Evolutionary conservation across 1,140 invertebrate species (phyloP), one percentile per base, ranked within the genome.

Genomic region (Goniozus legneri): DNA sequence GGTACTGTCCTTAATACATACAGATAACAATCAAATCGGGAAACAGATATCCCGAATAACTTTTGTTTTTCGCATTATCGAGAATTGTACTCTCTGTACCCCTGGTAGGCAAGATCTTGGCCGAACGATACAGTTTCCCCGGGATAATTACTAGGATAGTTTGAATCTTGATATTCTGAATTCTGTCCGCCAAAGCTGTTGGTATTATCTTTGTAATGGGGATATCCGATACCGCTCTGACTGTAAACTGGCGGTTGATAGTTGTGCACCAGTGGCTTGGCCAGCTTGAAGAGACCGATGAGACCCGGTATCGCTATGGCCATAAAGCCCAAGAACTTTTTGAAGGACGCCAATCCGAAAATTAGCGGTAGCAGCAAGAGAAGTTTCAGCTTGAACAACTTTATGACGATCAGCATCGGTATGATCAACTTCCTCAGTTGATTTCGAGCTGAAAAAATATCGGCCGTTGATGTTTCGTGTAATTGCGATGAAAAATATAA

Each of bases 311-410:
- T 73, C 16, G 88, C 78, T 30, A 91, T 80, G 15, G 86, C 86
- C 58, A 88, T 71, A 61, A 91, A 84, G 22, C 85, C 86, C 2
- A 91, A 76, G 60, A 91, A 80, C 58, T 91, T 91, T 71, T 91
- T 90, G 62, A 91, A 87, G 15, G 88, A 89, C 7, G 84, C 88
- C 45, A 91, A 70, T 8, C 88, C 88, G 20, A 91, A 75, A 37
- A 91, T 89, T 49, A 91, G 77, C 1, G 88, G 88, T 60, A 91
- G 64, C 72, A 91, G 89, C 2, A 91, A 75, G 1, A 91, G 72
- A 13, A 91, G 71, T 57, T 91, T 91, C 58, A 91, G 58, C 67
- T 91, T 91, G 79, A 91, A 91, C 35, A 91, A 77, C 66, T 91
- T 91, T 44, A 91, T 65, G 40, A 91, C 82, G 45, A 91, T 67